Percentiles rank a stretch among this genome's conserved stretches.
Evolutionary conservation across 2,113 vertebrate genomes (phyloP).

Genomic region (Aptenodytes patagonicus): DNA sequence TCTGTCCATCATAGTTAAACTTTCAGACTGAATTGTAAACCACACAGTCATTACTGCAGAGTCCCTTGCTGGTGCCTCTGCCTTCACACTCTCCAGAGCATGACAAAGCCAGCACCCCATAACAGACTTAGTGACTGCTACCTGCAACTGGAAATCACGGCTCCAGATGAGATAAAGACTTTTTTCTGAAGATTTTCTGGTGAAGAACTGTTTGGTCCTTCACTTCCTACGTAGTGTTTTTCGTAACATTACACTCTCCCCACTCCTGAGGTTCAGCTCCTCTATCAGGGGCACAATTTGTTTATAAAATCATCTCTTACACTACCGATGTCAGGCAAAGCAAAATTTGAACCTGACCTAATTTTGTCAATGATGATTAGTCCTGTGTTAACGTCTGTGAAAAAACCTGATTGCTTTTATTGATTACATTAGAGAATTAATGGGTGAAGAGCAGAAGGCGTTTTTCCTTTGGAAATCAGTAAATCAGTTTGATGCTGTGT

Average conservation of each 20-base stretch:
- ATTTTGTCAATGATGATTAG: constrained; percentile 57
- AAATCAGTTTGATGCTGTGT: neutral
- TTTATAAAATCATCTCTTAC: neutral
- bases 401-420: constrained; percentile 56
- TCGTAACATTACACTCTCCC: neutral
- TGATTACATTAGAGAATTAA: constrained; percentile 32
- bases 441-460: neutral
- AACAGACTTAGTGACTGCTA: neutral
- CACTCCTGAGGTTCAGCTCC: neutral
- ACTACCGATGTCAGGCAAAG: neutral
- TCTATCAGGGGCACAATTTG: neutral
- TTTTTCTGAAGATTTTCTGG: neutral
- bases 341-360: constrained; percentile 42
- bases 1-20: neutral
- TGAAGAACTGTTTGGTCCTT: neutral
- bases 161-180: neutral
- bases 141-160: neutral
- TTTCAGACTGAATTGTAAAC: neutral
- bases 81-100: neutral
- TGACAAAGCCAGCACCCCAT: neutral
- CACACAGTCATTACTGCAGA: too few relatives aligned
- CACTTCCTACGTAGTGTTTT: neutral
- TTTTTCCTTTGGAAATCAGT: constrained; percentile 13
- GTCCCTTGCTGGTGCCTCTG: neutral
- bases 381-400: neutral